Conservation (phyloP, 2,888 invertebrate genomes). For the Abrostola triplasia region DNA sequence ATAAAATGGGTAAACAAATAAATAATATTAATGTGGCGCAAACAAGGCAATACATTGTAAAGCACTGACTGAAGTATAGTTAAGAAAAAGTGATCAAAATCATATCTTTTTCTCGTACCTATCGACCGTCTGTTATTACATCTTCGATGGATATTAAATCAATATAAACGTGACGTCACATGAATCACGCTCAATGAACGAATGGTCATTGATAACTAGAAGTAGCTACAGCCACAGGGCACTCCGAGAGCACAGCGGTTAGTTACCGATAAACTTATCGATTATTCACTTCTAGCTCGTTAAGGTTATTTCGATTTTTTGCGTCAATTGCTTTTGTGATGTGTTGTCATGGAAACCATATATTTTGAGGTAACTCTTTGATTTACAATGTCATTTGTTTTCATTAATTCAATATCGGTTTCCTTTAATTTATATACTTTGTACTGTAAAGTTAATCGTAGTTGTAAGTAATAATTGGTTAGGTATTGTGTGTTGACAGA, state of each 20-base stretch:
- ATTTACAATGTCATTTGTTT: background rate
- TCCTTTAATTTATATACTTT: too few relatives aligned
- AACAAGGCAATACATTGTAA: background rate
- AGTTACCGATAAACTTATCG: conserved; percentile 74
- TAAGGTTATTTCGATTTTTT: conserved; percentile 37
- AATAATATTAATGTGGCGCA: background rate
- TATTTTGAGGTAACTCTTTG: conserved; percentile 63
- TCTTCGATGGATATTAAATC: background rate
- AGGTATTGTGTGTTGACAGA: too few relatives aligned
- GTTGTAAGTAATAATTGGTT: too few relatives aligned
- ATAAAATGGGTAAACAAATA: too few relatives aligned
- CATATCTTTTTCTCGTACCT: background rate
- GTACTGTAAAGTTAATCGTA: too few relatives aligned
- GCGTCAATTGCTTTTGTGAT: conserved; percentile 36
- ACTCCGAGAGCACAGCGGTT: conserved; percentile 55
- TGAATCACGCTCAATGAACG: conserved; percentile 32
- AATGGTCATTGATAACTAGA: conserved; percentile 33
- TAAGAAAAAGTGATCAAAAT: background rate
- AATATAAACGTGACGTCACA: conserved; percentile 14
- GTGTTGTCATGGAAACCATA: conserved; percentile 63
- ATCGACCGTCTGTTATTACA: background rate
- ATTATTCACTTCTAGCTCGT: conserved; percentile 44
- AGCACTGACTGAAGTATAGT: background rate
- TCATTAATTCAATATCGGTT: background rate
- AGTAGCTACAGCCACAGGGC: conserved; percentile 20